These are phyloP conservation scores for Oceanodroma leucorhoa DNA, from an alignment of 2,797 vertebrate genomes.

Conservation along the genomic window DNA sequence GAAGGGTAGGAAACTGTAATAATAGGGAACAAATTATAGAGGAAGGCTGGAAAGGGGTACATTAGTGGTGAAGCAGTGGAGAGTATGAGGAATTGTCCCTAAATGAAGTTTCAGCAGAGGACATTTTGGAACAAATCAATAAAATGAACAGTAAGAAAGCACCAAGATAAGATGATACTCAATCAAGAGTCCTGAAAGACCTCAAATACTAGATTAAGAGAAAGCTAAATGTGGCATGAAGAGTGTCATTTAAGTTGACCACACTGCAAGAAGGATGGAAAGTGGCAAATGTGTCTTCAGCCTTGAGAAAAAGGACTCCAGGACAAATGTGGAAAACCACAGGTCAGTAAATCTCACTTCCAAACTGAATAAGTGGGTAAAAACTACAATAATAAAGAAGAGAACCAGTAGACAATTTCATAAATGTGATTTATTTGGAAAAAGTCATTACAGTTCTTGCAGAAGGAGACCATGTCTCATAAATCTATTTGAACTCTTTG, in stretches of 20 bases:
- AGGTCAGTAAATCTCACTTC: constrained; percentile 39
- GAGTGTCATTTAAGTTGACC: constrained; percentile 39
- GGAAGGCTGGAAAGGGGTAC: constrained; percentile 30
- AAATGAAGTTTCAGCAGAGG: constrained; percentile 61
- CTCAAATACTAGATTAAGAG: constrained; percentile 53
- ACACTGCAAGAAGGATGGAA: constrained; percentile 32
- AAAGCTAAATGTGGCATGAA: constrained; percentile 61
- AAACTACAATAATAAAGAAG: constrained; percentile 54
- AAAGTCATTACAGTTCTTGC: constrained; percentile 55
- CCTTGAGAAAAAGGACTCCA: constrained; percentile 57
- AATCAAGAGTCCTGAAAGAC: constrained; percentile 49
- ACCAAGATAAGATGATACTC: constrained; percentile 52
- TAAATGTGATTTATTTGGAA: constrained; percentile 64
- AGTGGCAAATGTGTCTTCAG: constrained; percentile 36
- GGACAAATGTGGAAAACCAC: constrained; percentile 24
- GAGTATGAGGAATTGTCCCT: constrained; percentile 55
- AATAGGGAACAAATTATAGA: constrained; percentile 43
- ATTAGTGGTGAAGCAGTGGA: constrained; percentile 42
- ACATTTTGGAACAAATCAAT: constrained; percentile 58
- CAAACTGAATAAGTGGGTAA: constrained; percentile 21
- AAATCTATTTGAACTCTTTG: constrained; percentile 56
- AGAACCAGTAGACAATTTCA: constrained; percentile 50
- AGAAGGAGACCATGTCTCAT: constrained; percentile 39
- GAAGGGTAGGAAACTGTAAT: constrained; percentile 30
- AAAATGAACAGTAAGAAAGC: constrained; percentile 40